Percentiles rank a stretch among this genome's conserved stretches.
Evolutionary conservation across 2,888 invertebrate species (phyloP).

Genomic region (Zhuqinia jingwanae): DNA sequence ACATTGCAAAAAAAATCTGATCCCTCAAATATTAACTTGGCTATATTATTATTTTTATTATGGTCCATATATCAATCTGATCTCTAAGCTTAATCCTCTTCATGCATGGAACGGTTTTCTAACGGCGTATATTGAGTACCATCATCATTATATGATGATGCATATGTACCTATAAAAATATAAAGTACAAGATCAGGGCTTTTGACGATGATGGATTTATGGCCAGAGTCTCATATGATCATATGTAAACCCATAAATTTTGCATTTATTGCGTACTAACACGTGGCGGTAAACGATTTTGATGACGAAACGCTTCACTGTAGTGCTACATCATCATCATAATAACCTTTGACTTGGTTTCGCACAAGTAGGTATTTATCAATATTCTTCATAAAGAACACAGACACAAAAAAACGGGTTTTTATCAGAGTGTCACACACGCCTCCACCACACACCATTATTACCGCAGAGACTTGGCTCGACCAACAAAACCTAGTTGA

Average conservation of each 20-base stretch:
- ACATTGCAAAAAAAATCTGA: too few relatives aligned
- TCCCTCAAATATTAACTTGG: not conserved
- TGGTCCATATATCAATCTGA: slow-evolving; percentile 17
- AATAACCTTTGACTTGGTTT: not conserved
- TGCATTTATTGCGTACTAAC: slow-evolving; percentile 39
- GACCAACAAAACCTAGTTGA: not conserved
- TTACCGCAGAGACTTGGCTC: slow-evolving; percentile 4
- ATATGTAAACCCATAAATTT: slow-evolving; percentile 12
- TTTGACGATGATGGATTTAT: slow-evolving; percentile 36
- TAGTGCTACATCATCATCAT: not conserved
- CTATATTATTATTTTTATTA: too few relatives aligned
- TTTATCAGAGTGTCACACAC: not conserved
- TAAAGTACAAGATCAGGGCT: not conserved
- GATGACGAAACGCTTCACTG: too few relatives aligned
- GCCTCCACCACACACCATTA: slow-evolving; percentile 26
- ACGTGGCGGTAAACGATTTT: too few relatives aligned
- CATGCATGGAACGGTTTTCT: not conserved
- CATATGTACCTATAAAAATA: not conserved
- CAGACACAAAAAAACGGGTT: not conserved
- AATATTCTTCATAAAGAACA: too few relatives aligned
- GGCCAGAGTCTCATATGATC: slow-evolving; percentile 6
- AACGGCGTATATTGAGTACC: not conserved
- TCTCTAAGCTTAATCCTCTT: not conserved
- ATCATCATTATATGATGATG: not conserved
- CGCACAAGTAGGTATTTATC: not conserved